Base-by-base conservation (phyloP, 2,888 invertebrate genomes). In the Mechanitis mazaeus region DNA sequence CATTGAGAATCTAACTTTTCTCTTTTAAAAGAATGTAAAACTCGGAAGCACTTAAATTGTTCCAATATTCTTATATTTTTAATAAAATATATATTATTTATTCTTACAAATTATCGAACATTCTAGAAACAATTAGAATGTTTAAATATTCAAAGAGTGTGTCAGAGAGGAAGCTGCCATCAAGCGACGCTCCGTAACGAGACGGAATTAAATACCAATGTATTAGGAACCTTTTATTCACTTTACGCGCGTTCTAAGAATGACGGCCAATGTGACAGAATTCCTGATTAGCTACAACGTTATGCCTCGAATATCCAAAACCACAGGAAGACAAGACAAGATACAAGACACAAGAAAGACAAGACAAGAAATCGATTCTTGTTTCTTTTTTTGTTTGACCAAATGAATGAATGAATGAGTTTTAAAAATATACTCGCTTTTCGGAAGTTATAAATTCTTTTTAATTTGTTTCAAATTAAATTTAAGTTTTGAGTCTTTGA, bases 141-240 rank as follows among this genome's bases (percentile, higher is more conserved):
- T 58, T 62, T 63, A 60, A 64, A 66, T 64, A 59, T 86, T 87
- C 87, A 76, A 78, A 72, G 72, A 72, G 78, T 77, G 84, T 84
- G 79, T 72, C 76, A 66, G 73, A 72, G 78, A 87, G 88, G 88
- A 88, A 86, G 77, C 80, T 75, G 68, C 77, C 84, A 81, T 84
- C 87, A 84, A 82, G 79, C 73, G 74, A 78, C 47, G 31, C 75
- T 73, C 75, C 76, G 79, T 78, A 81, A 81, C 84, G 79, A 84
- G 86, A 85, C 85, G 76, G 83, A 84, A 84, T 87, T 85, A 86
- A 85, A 87, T 84, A 84, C 82, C 75, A 81, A 79, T 80, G 83
- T 81, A 81, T 82, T 80, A 81, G 78, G 75, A 80, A 74, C 75
- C 77, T 77, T 81, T 79, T 79, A 86, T 84, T 83, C 83, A 80